phyloP scores from a whole-genome alignment of 2,888 invertebrate genomes.

The Sphecodes monilicornis region DNA sequence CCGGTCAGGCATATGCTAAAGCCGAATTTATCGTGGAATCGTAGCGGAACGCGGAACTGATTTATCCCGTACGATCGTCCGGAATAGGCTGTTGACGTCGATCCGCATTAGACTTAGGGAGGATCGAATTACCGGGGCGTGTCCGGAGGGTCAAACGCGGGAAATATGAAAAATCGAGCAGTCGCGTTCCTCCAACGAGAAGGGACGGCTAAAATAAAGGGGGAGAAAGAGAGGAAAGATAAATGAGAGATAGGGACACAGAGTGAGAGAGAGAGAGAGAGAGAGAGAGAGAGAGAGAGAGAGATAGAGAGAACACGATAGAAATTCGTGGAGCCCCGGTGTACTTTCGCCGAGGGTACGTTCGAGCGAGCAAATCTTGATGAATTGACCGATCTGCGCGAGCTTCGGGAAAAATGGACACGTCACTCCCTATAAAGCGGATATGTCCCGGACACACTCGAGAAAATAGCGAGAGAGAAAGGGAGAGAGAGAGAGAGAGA shows the following conservation, averaged over 20 bases:
- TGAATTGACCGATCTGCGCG: constrained; percentile 60
- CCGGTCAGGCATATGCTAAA: constrained; percentile 48
- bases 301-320: neutral
- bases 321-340: neutral
- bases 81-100: constrained; percentile 58
- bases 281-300: neutral
- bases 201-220: neutral
- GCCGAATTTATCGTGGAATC: constrained; percentile 54
- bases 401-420: constrained; percentile 53
- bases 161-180: constrained; percentile 71
- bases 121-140: constrained; percentile 21
- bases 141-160: constrained; percentile 45
- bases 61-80: constrained; percentile 52
- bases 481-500: neutral
- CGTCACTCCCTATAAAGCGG: constrained; percentile 53
- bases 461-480: neutral
- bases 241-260: neutral
- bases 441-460: constrained; percentile 18
- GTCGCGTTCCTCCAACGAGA: constrained; percentile 25
- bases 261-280: neutral
- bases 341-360: constrained; percentile 30
- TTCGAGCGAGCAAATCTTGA: constrained; percentile 65
- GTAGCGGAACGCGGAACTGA: constrained; percentile 40
- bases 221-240: neutral
- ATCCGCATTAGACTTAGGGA: constrained; percentile 51